These are phyloP conservation scores for Dipodomys merriami DNA, from an alignment of 2,113 vertebrate genomes.

Conservation along the genomic window DNA sequence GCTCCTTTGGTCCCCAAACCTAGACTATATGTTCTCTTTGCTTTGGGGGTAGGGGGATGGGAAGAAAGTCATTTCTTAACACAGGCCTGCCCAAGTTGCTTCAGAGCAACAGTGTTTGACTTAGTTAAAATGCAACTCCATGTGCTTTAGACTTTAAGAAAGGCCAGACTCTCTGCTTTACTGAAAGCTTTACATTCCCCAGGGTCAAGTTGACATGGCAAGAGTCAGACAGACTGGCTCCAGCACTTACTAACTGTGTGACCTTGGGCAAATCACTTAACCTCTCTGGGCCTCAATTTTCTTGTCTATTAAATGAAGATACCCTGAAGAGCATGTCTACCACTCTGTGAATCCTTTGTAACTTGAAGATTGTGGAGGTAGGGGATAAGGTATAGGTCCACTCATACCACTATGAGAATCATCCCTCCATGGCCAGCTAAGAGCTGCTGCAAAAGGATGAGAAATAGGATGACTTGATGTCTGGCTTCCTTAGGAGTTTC, in stretches of 20 bases:
- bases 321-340: conserved; percentile 6
- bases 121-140: conserved; percentile 72
- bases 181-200: conserved; percentile 66
- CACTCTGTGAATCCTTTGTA: background rate
- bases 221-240: conserved; percentile 72
- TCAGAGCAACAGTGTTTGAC: conserved; percentile 68
- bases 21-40: conserved; percentile 57
- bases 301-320: conserved; percentile 58
- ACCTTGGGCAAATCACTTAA: conserved; percentile 71
- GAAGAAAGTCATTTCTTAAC: conserved; percentile 64
- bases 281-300: conserved; percentile 71
- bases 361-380: conserved; percentile 11
- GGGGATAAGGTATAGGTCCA: background rate
- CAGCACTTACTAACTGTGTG: conserved; percentile 62
- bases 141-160: conserved; percentile 65
- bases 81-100: conserved; percentile 52
- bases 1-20: conserved; percentile 24
- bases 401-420: background rate
- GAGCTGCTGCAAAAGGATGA: background rate
- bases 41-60: background rate
- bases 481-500: conserved; percentile 7
- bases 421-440: background rate
- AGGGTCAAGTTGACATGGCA: background rate
- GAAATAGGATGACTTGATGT: background rate
- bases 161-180: conserved; percentile 6